Evolutionary conservation across 2,888 invertebrate species (phyloP).

Genomic region (Disparrhopalites patrizii): DNA sequence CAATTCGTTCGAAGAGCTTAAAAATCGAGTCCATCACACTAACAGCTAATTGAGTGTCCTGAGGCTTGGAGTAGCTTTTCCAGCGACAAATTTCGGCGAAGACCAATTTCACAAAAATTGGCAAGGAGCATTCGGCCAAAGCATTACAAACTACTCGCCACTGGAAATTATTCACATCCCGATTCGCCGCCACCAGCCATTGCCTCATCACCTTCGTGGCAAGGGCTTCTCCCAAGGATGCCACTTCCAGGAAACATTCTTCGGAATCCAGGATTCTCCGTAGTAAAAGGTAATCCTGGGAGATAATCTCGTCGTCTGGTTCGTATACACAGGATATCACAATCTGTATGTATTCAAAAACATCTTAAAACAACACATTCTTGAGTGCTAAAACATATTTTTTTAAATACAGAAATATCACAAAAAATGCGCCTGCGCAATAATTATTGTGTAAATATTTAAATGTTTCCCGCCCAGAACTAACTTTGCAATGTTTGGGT

Average conservation of each 20-base stretch:
- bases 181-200: conserved; percentile 86
- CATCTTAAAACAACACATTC: conserved; percentile 1
- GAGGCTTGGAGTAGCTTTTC: conserved; percentile 92
- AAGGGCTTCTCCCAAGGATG: conserved; percentile 83
- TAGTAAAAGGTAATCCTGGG: conserved; percentile 78
- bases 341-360: conserved; percentile 60
- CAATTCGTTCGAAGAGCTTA: conserved; percentile 92
- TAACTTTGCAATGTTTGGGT: conserved; percentile 81
- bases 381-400: not conserved
- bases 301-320: conserved; percentile 78
- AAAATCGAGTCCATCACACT: conserved; percentile 97
- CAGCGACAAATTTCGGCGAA: conserved; percentile 91
- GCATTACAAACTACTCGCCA: conserved; percentile 93
- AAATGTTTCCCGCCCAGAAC: no score
- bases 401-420: not conserved
- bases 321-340: conserved; percentile 88
- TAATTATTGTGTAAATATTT: no score
- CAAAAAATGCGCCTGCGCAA: no score
- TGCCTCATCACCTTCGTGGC: conserved; percentile 78
- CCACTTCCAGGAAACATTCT: conserved; percentile 85
- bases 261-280: conserved; percentile 83
- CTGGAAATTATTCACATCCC: conserved; percentile 87
- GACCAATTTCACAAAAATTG: conserved; percentile 94
- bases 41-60: conserved; percentile 85
- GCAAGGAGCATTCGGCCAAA: conserved; percentile 85